Base-by-base conservation (phyloP, 1,140 invertebrate genomes). In the Bicyclus anynana region DNA sequence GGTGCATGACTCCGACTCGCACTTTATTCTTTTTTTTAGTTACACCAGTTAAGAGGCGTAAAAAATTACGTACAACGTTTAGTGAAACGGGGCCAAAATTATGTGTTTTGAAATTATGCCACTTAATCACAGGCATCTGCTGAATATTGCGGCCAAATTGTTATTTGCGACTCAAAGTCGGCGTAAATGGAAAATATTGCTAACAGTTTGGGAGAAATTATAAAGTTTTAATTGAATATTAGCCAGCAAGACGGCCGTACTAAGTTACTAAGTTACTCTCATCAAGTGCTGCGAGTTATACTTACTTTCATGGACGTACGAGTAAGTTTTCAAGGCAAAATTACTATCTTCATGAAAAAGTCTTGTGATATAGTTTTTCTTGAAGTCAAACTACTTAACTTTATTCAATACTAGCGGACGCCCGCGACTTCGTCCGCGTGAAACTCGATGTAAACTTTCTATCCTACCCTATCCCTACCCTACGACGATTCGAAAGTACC, bases 191-290 rank as follows among this genome's bases (percentile, higher is more conserved):
- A 75, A 75, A 77, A 75, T 75, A 73, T 75, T 69, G 60, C 68
- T 59, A 57, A 51, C 56, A 52, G 65, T 64, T 67, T 66, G 44
- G 48, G 40, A 57, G 67, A 77, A 77, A 76, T 76, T 77, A 72
- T 69, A 75, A 80, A 77, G 65, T 80, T 80, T 80, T 77, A 77
- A 80, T 80, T 80, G 77, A 80, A 80, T 80, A 80, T 80, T 77
- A 80, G 67, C 70, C 72, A 74, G 62, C 60, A 74, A 70, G 77
- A 65, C 72, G 61, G 63, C 52, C 61, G 65, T 9, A 21, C 40
- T 5, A 37, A 46, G 49, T 53, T 9, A 21, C 40, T 5, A 37
- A 46, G 49, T 53, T 44, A 52, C 56, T 52, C 51, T 50, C 37
- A 23, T 46, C 23, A 44, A 53, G 40, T 23, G 40, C 38, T 44